Evolutionary conservation across 1,140 invertebrate species (phyloP), one percentile per base, ranked within the genome.

Genomic region (Diabrotica virgifera): DNA sequence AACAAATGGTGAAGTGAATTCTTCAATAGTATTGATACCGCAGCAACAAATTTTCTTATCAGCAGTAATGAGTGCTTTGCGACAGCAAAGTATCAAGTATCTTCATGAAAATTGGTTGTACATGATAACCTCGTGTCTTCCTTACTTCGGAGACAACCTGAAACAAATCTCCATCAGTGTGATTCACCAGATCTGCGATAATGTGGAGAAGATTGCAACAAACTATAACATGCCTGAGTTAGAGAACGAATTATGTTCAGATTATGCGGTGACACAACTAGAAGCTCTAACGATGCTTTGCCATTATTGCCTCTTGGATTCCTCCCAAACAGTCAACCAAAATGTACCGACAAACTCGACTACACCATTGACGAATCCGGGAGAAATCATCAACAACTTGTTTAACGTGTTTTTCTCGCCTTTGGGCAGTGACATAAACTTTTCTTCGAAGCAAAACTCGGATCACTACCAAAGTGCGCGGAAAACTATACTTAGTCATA

Each of bases 41-140:
- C 87, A 92, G 72, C 93, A 96, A 78, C 86, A 91, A 13, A 92
- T 96, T 86, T 95, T 97, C 75, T 79, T 95, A 13, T 86, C 90
- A 24, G 90, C 91, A 52, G 85, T 96, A 59, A 78, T 94, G 54
- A 91, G 86, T 72, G 93, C 93, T 12, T 80, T 96, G 51, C 85
- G 77, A 36, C 71, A 86, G 77, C 83, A 85, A 65, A 84, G 85
- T 6, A 82, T 87, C 81, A 80, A 90, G 70, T 85, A 90, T 75
- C 75, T 92, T 67, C 91, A 92, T 77, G 85, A 88, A 63, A 90
- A 92, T 72, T 94, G 92, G 90, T 85, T 92, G 13, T 86, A 87
- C 61, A 82, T 94, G 75, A 86, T 94, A 6, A 92, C 89, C 5
- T 88, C 89, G 46, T 87, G 90, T 68, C 80, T 94, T 64, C 86